Evolutionary conservation across 2,888 invertebrate species (phyloP), one percentile per base, ranked within the genome.

Genomic region (Glyphotaelius pellucidus): DNA sequence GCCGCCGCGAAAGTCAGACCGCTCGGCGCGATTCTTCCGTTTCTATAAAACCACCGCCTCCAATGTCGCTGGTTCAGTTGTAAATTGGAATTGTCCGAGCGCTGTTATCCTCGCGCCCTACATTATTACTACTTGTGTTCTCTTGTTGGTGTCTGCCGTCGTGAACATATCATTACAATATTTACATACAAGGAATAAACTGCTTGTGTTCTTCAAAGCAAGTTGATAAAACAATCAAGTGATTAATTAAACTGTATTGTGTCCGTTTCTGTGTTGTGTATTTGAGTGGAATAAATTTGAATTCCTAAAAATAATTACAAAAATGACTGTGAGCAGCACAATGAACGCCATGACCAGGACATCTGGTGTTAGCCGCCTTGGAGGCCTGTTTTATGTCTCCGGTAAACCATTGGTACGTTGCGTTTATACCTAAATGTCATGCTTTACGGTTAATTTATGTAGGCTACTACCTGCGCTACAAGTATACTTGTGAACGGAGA

Each of bases 301-400:
- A 67, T 87, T 52, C 52, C 12, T 47, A 3, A 31, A 15, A 32
- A 83, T 83, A 83, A 38, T 47, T 25, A 67, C 38, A 35, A 42
- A 91, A 85, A 96, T 96, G 96, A 96, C 96, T 92, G 96, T 96
- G 94, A 95, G 95, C 94, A 96, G 96, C 95, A 96, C 96, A 94
- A 96, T 96, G 96, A 96, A 96, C 94, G 96, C 95, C 94, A 96
- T 96, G 93, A 96, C 96, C 94, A 96, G 96, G 94, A 96, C 95
- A 94, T 95, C 96, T 93, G 94, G 95, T 94, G 95, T 96, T 94
- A 95, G 95, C 94, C 96, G 96, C 91, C 95, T 96, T 94, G 96
- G 96, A 92, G 96, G 96, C 86, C 95, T 96, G 42, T 95, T 95
- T 92, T 96, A 96, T 94, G 95, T 96, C 94, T 96, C 96, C 94